Conservation (phyloP, 2,888 invertebrate species). For the Agriopis marginaria region DNA sequence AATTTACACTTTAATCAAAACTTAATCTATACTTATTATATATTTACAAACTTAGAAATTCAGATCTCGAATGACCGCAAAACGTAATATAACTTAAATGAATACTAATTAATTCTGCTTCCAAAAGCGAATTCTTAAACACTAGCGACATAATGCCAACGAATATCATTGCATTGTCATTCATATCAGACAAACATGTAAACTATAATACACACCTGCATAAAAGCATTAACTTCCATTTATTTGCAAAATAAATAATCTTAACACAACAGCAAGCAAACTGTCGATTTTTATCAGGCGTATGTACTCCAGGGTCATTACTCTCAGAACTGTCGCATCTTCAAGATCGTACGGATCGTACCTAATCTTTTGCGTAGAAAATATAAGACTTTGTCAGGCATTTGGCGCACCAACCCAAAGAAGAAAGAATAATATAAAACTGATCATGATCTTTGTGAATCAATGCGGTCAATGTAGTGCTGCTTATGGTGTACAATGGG, state of each 20-base stretch:
- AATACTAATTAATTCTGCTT: too few species aligned
- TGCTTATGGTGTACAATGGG: not conserved
- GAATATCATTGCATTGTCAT: not conserved
- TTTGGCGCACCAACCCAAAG: not conserved
- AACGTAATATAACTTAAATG: too few species aligned
- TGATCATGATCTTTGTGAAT: too few species aligned
- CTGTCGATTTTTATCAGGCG: constrained; percentile 48
- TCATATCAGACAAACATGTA: not conserved
- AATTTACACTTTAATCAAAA: too few species aligned
- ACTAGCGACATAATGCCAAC: too few species aligned
- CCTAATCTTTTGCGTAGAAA: constrained; percentile 33
- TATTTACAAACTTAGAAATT: too few species aligned
- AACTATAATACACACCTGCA: not conserved
- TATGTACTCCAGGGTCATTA: constrained; percentile 45
- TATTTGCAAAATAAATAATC: constrained; percentile 10
- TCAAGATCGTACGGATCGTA: constrained; percentile 26
- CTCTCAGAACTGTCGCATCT: constrained; percentile 39
- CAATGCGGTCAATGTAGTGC: too few species aligned
- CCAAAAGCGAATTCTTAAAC: too few species aligned
- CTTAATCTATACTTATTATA: too few species aligned
- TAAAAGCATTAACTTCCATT: constrained; percentile 2
- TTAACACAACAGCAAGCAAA: constrained; percentile 42
- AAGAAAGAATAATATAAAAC: too few species aligned
- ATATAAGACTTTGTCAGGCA: constrained; percentile 8
- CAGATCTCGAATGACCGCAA: too few species aligned